phyloP scores from a whole-genome alignment of 2,797 vertebrate genomes.

The Bovichtus diacanthus region DNA sequence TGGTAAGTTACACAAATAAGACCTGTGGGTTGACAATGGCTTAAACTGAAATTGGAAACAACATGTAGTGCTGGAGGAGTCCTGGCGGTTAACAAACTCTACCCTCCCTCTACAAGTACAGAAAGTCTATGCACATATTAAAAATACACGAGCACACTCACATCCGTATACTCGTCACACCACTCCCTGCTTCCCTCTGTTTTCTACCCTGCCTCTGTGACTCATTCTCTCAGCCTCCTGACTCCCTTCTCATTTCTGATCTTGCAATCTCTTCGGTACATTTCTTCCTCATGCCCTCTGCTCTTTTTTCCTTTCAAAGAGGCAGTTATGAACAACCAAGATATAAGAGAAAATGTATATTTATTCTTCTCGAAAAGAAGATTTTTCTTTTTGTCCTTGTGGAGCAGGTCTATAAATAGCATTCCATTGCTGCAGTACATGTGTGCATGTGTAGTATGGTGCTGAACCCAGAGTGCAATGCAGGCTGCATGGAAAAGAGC shows the following conservation, averaged over 20 bases:
- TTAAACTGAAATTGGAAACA: conserved; percentile 6
- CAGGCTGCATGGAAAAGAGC: conserved; percentile 55
- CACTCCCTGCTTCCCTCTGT: conserved; percentile 56
- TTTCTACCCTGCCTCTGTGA: conserved; percentile 58
- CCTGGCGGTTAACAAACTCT: background rate
- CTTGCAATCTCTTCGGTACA: conserved; percentile 13
- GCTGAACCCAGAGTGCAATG: conserved; percentile 44
- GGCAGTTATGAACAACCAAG: conserved; percentile 1
- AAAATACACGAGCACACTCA: conserved; percentile 44
- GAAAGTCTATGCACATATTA: conserved; percentile 7
- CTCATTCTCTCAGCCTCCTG: conserved; percentile 54
- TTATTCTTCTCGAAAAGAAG: conserved; percentile 36
- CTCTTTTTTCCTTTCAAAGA: conserved; percentile 42
- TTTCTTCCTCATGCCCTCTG: conserved; percentile 21
- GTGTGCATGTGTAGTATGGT: conserved; percentile 54
- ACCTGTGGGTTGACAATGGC: background rate
- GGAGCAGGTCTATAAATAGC: conserved; percentile 76
- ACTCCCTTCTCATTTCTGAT: conserved; percentile 40
- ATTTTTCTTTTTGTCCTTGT: conserved; percentile 56
- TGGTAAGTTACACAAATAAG: background rate
- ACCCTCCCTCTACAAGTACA: conserved; percentile 19
- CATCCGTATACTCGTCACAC: conserved; percentile 33
- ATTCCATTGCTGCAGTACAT: conserved; percentile 68
- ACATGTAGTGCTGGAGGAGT: background rate
- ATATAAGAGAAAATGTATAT: conserved; percentile 37